These are phyloP conservation scores for Cydia amplana DNA, from an alignment of 1,140 invertebrate species.

Conservation along the genomic window DNA sequence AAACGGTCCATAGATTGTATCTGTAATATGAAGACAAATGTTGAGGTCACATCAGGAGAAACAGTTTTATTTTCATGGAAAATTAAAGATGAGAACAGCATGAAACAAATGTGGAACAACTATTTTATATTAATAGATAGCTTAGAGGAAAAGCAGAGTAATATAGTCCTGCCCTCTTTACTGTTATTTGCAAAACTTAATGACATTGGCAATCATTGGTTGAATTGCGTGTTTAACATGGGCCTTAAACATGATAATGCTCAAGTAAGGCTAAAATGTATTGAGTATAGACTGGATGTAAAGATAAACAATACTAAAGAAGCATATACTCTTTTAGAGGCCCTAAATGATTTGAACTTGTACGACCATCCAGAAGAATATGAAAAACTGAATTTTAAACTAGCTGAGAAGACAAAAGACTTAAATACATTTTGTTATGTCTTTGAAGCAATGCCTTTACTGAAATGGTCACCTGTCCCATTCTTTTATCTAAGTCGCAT, in stretches of 20 bases:
- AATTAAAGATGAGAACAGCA: conserved; percentile 39
- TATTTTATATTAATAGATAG: conserved; percentile 68
- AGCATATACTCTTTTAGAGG: conserved; percentile 53
- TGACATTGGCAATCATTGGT: conserved; percentile 54
- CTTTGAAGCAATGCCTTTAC: conserved; percentile 48
- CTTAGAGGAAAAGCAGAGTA: conserved; percentile 70
- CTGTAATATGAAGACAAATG: conserved; percentile 48
- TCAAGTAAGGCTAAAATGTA: conserved; percentile 60
- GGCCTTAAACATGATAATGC: conserved; percentile 67
- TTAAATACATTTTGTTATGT: conserved; percentile 44
- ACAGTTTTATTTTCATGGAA: conserved; percentile 54
- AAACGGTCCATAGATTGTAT: conserved; percentile 66
- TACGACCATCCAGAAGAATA: conserved; percentile 52
- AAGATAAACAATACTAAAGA: conserved; percentile 46
- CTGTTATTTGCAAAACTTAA: conserved; percentile 55
- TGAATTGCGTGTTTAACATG: conserved; percentile 62
- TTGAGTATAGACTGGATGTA: conserved; percentile 53
- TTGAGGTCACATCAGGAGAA: conserved; percentile 41
- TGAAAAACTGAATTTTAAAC: conserved; percentile 46
- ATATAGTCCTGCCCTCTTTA: conserved; percentile 69
- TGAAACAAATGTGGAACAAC: conserved; percentile 60
- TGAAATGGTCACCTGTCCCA: conserved; percentile 69
- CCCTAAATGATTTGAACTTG: conserved; percentile 62
- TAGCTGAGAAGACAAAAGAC: conserved; percentile 44
- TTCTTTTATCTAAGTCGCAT: conserved; percentile 56